Evolutionary conservation across 2,113 vertebrate species (phyloP).

Genomic region (Odontesthes bonariensis): DNA sequence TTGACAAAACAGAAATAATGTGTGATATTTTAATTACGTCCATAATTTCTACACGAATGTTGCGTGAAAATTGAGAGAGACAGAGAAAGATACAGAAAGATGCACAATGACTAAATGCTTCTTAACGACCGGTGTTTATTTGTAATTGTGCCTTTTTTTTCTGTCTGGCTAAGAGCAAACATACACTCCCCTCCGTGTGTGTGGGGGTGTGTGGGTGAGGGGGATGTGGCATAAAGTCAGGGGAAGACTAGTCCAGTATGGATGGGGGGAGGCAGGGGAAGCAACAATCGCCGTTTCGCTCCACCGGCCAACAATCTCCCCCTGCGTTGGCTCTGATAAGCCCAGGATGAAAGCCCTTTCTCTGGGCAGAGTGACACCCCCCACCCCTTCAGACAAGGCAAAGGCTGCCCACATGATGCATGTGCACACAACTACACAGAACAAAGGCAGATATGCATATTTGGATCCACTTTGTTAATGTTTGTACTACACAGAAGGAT

Average conservation of each 20-base stretch:
- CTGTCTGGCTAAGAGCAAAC: not conserved
- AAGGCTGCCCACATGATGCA: conserved; percentile 25
- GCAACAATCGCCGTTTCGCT: conserved; percentile 77
- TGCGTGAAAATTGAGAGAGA: not conserved
- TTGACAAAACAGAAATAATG: not conserved
- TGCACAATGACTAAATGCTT: not conserved
- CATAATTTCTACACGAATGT: not conserved
- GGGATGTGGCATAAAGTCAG: conserved; percentile 61
- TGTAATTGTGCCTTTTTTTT: conserved; percentile 34
- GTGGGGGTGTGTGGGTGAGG: not conserved
- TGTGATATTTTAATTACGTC: conserved; percentile 3
- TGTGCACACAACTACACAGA: conserved; percentile 20
- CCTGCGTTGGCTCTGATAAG: conserved; percentile 89
- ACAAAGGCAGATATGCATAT: conserved; percentile 41
- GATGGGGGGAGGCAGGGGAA: conserved; percentile 34
- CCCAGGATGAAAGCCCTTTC: conserved; percentile 80
- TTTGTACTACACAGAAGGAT: not conserved
- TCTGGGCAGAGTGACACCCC: conserved; percentile 72
- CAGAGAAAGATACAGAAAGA: not conserved
- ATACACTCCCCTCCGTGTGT: too few relatives aligned
- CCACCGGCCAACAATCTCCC: conserved; percentile 75
- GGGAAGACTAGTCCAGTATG: conserved; percentile 57
- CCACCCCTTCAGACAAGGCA: conserved; percentile 34
- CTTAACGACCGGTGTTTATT: not conserved
- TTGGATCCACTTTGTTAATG: conserved; percentile 39